Conservation (phyloP, 2,797 vertebrate genomes). For the Cirrhinus mrigala region DNA sequence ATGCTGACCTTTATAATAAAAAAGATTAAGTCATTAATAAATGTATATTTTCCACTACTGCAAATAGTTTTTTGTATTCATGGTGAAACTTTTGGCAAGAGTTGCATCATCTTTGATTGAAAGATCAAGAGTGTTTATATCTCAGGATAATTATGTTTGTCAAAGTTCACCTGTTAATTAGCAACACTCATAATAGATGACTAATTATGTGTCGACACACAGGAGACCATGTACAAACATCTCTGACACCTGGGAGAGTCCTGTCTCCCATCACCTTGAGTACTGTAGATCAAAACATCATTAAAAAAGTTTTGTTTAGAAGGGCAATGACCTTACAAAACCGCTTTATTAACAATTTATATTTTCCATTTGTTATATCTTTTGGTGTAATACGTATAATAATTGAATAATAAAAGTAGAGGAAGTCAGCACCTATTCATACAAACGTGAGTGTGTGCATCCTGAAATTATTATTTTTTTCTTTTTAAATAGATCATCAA, state of each 20-base stretch:
- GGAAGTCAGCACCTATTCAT: background rate
- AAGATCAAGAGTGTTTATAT: background rate
- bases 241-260: constrained; percentile 1
- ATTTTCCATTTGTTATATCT: background rate
- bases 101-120: background rate
- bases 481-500: no score
- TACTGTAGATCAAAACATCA: constrained; percentile 6
- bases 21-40: background rate
- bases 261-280: constrained; percentile 30
- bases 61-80: background rate
- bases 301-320: background rate
- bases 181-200: background rate
- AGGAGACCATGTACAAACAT: background rate
- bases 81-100: background rate
- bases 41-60: background rate
- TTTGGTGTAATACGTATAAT: background rate
- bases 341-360: background rate
- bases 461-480: no score
- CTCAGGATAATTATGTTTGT: background rate
- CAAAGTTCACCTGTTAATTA: constrained; percentile 10
- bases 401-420: background rate
- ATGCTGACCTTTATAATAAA: background rate
- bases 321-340: background rate
- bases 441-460: background rate
- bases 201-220: background rate